Evolutionary conservation across 92 coral and sea anemone genomes (phyloP), one percentile per base, ranked within the genome.

Genomic region (Galaxea fascicularis): DNA sequence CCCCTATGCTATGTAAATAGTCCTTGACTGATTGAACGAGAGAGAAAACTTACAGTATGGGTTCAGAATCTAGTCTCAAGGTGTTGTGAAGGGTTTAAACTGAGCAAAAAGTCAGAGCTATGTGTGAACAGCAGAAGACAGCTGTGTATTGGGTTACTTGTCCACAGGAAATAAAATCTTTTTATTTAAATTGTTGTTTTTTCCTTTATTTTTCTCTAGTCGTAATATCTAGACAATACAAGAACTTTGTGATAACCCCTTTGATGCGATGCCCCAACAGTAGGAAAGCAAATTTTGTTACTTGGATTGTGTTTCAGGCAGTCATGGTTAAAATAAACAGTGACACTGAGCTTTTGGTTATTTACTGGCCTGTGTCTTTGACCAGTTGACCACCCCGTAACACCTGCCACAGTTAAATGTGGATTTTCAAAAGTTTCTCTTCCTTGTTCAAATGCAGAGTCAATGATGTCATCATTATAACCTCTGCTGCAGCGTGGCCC

Each of bases 191-290:
- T n/a, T 35, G 41, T 6, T 35, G 41, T 35, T 35, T n/a, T n/a
- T 35, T 35, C 41, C 41, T 35, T 35, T 35, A 35, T 35, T 2
- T 35, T 35, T 35, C n/a, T n/a, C n/a, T n/a, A n/a, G n/a, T n/a
- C n/a, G n/a, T n/a, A n/a, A n/a, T n/a, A n/a, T n/a, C n/a, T n/a
- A n/a, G n/a, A n/a, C n/a, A n/a, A n/a, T n/a, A n/a, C n/a, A n/a
- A n/a, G n/a, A n/a, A n/a, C n/a, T n/a, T n/a, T n/a, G n/a, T n/a
- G n/a, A n/a, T n/a, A n/a, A n/a, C n/a, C n/a, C n/a, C n/a, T n/a
- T n/a, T n/a, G n/a, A n/a, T n/a, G n/a, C n/a, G n/a, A 85, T 6
- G 89, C 85, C 0, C 89, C 89, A 4, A 85, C 85, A 66, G 45
- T n/a, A 0, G 82, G 90, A 60, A 77, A 77, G 69, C 79, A 86